These are phyloP conservation scores for Griposia aprilina DNA, from an alignment of 2,888 invertebrate genomes.

Conservation along the genomic window DNA sequence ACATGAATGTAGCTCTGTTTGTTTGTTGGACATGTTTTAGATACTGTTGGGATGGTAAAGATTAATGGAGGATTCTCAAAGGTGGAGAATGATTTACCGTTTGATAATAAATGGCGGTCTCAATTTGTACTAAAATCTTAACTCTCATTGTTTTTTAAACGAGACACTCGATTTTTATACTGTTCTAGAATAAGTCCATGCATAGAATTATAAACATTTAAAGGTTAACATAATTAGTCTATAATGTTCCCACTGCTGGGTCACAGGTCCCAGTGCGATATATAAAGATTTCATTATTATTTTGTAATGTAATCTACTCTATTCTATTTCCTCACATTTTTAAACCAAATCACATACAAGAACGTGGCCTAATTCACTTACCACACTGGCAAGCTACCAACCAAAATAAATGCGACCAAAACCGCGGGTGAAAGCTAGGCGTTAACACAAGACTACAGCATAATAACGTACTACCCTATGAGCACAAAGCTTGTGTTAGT, in stretches of 20 bases:
- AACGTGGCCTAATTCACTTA: background rate
- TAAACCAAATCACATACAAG: constrained; percentile 7
- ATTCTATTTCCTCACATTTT: background rate
- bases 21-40: constrained; percentile 34
- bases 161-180: background rate
- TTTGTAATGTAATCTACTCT: background rate
- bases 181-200: background rate
- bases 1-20: constrained; percentile 33
- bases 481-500: constrained; percentile 39
- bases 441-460: constrained; percentile 33
- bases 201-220: background rate
- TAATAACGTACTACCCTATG: constrained; percentile 29
- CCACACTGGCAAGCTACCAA: constrained; percentile 22
- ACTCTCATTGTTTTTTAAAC: background rate
- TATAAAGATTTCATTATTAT: background rate
- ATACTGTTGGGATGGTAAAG: background rate
- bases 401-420: constrained; percentile 36
- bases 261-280: background rate
- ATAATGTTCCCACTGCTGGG: background rate
- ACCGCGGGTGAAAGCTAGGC: constrained; percentile 24
- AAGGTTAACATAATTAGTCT: background rate
- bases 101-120: too few species aligned
- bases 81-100: background rate
- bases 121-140: background rate
- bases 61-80: too few species aligned